Evolutionary conservation across 2,888 invertebrate genomes (phyloP).

Genomic region (Lamproptera curius): DNA sequence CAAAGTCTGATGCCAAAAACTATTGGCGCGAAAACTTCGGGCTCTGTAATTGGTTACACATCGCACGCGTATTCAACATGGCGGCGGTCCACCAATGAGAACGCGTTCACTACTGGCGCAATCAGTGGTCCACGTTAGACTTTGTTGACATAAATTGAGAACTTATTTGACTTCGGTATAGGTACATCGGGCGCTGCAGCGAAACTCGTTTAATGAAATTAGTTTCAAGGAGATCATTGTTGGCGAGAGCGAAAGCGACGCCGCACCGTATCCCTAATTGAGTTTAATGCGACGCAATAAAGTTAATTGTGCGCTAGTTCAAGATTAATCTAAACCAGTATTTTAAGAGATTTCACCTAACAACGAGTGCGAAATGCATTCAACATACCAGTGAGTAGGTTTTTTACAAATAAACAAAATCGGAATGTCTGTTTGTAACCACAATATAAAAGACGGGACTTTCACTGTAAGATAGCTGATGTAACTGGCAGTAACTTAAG

Average conservation of each 20-base stretch:
- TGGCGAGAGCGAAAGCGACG: background rate
- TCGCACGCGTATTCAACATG: background rate
- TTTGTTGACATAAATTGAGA: too few relatives aligned
- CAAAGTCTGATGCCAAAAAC: too few relatives aligned
- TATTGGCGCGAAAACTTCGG: too few relatives aligned
- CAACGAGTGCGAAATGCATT: background rate
- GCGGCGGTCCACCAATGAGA: too few relatives aligned
- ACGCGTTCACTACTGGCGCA: too few relatives aligned
- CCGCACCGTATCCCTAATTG: constrained; percentile 2
- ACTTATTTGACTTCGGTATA: too few relatives aligned
- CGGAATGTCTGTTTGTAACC: background rate
- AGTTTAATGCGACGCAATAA: too few relatives aligned
- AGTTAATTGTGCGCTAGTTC: background rate
- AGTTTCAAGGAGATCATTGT: constrained; percentile 2
- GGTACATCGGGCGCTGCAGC: background rate
- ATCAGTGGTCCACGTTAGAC: too few relatives aligned
- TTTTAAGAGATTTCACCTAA: background rate
- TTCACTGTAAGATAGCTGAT: too few relatives aligned
- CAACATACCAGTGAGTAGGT: background rate
- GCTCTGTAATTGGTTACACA: background rate
- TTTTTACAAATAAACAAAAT: background rate
- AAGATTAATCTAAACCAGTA: background rate
- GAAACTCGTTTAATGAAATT: background rate
- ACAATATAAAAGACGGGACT: too few relatives aligned
- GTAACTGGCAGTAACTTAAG: too few relatives aligned